phyloP scores from a whole-genome alignment of 1,140 invertebrate genomes.

The Nautilus pompilius region DNA sequence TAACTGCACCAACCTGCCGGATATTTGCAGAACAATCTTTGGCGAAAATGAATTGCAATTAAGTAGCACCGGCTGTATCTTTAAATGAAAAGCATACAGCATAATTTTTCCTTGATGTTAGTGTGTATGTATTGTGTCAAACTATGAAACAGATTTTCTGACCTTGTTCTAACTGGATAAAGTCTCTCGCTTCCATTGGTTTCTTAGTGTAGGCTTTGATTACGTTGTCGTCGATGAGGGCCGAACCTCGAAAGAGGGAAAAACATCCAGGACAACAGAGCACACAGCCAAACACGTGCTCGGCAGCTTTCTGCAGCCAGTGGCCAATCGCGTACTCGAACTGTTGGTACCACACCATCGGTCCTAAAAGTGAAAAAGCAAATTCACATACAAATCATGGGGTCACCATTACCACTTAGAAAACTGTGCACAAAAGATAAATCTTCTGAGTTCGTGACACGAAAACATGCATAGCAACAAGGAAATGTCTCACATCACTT shows the following conservation, averaged over 20 bases:
- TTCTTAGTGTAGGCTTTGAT: conserved; percentile 33
- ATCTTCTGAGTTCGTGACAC: conserved; percentile 93
- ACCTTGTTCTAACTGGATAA: conserved; percentile 46
- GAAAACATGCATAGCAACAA: conserved; percentile 95
- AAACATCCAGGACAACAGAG: conserved; percentile 32
- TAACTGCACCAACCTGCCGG: no score
- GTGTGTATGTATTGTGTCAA: no score
- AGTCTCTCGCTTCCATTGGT: conserved; percentile 34
- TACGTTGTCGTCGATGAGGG: conserved; percentile 46
- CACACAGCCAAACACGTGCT: conserved; percentile 31
- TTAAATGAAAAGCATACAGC: no score
- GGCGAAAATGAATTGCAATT: no score
- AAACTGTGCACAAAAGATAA: conserved; percentile 97
- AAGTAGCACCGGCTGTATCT: no score
- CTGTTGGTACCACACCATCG: conserved; percentile 36
- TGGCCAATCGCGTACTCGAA: conserved; percentile 38
- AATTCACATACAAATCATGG: neutral
- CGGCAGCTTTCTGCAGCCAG: conserved; percentile 35
- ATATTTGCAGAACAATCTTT: no score
- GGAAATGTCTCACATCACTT: conserved; percentile 88
- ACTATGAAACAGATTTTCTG: neutral
- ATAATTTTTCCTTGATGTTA: no score
- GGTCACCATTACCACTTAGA: conserved; percentile 82
- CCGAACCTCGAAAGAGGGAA: conserved; percentile 30
- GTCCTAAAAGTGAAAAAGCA: conserved; percentile 31